Base-by-base conservation (phyloP, 2,797 vertebrate genomes). In the Halcyon chelicuti region DNA sequence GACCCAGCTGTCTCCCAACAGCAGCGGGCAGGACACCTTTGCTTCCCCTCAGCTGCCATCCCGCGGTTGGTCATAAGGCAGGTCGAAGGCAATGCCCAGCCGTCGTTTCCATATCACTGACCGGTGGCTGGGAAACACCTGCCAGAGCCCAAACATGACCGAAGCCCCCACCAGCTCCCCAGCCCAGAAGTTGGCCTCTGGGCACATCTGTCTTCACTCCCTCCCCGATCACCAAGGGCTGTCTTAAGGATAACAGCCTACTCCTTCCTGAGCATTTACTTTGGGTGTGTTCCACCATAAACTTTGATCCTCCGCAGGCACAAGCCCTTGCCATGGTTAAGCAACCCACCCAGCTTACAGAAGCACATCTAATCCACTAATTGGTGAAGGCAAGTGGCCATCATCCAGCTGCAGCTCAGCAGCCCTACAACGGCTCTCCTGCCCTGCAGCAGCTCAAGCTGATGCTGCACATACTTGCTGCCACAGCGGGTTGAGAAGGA, bases 71-170 rank as follows among this genome's bases (percentile, higher is more conserved):
- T 22, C 40, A 33, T 1, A 40, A 68, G 25, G 29, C 61, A 73
- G 46, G 37, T 42, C 47, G 86, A 86, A 94, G 52, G 70, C 91
- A 83, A 84, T 0, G 5, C 68, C 35, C 26, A 61, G 1, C 1
- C 0, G 0, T 21, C 17, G 28, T 5, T 44, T 57, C 68, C 33
- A 0, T 35, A 22, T 54, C 40, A 1, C 40, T 39, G 26, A 35
- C 39, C 10, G 0, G 7, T 33, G 21, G 20, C 65, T 77, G 49
- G 40, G 26, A 94, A 88, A 52, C 14, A 61, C 52, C 78, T 46
- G 23, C 54, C 72, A 51, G 23, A 57, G 42, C 44, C n/a, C 65
- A 10, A 7, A 49, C 1, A 2, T 4, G 26, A 23, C 51, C 57
- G 14, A 60, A 82, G 10, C 25, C 20, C 31, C 44, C 42, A 19